Evolutionary conservation across 2,888 invertebrate species (phyloP).

Genomic region (Nematopogon swammerdamellus): DNA sequence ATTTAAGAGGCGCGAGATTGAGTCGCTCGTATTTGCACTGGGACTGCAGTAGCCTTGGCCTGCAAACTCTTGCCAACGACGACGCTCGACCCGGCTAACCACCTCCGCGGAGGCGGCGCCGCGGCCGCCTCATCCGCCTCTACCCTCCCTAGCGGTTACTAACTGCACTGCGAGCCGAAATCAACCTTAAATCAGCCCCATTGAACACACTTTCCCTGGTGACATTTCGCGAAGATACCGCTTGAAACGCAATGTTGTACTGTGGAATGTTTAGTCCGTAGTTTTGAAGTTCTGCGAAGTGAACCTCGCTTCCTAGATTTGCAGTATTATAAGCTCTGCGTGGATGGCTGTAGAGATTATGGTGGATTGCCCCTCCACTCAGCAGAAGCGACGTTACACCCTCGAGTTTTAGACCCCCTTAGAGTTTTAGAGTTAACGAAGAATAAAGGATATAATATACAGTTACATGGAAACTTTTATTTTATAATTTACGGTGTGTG

Average conservation of each 20-base stretch:
- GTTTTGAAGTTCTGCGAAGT: neutral
- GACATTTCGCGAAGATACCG: neutral
- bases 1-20: neutral
- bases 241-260: neutral
- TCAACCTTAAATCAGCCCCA: neutral
- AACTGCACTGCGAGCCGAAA: neutral
- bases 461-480: too few relatives aligned
- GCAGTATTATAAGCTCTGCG: neutral
- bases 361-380: neutral
- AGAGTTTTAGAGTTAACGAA: too few relatives aligned
- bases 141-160: neutral
- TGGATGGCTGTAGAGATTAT: neutral
- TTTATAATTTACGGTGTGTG: too few relatives aligned
- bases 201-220: neutral
- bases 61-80: neutral
- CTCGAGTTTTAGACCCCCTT: too few relatives aligned
- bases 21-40: neutral
- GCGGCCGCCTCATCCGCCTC: neutral
- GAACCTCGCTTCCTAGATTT: neutral
- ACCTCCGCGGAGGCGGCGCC: too few relatives aligned
- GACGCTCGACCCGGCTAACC: too few relatives aligned
- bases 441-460: too few relatives aligned
- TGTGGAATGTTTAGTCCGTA: neutral
- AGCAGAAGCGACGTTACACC: neutral
- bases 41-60: neutral